phyloP scores from a whole-genome alignment of 2,888 invertebrate genomes.

The Platypus cylindrus region DNA sequence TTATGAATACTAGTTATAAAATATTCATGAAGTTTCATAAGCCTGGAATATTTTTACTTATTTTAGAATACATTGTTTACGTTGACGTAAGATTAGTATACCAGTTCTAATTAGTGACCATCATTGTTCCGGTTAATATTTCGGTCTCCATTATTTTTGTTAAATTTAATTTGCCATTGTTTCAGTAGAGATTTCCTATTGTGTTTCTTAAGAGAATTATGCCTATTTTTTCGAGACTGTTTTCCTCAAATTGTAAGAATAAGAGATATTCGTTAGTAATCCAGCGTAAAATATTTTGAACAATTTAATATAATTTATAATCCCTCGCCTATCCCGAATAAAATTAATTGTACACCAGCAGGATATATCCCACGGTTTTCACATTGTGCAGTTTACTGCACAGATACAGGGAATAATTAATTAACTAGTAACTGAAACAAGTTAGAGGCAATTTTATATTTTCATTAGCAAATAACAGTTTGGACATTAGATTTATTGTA shows the following conservation, averaged over 20 bases:
- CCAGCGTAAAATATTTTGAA: background rate
- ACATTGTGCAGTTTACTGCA: conserved; percentile 4
- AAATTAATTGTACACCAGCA: background rate
- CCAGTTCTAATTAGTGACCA: no score
- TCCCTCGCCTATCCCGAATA: background rate
- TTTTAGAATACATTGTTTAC: no score
- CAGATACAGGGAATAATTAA: conserved; percentile 7
- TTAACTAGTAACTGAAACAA: conserved; percentile 7
- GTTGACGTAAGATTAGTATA: no score
- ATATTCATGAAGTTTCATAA: no score
- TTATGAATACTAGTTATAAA: no score
- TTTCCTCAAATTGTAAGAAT: conserved; percentile 13
- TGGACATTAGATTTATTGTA: conserved; percentile 5
- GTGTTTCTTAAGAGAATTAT: no score
- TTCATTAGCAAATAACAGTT: conserved; percentile 9
- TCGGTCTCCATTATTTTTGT: no score
- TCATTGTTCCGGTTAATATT: no score
- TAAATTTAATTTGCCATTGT: no score
- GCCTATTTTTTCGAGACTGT: no score
- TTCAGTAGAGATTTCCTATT: no score
- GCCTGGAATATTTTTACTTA: no score
- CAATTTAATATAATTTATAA: background rate
- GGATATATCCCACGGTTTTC: background rate
- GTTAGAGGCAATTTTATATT: conserved; percentile 7
- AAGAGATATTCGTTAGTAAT: conserved; percentile 14